Percentiles rank a stretch among this genome's conserved stretches.
These are phyloP conservation scores for Zaprionus capensis DNA, from an alignment of 1,140 invertebrate genomes.

Conservation along the genomic window DNA sequence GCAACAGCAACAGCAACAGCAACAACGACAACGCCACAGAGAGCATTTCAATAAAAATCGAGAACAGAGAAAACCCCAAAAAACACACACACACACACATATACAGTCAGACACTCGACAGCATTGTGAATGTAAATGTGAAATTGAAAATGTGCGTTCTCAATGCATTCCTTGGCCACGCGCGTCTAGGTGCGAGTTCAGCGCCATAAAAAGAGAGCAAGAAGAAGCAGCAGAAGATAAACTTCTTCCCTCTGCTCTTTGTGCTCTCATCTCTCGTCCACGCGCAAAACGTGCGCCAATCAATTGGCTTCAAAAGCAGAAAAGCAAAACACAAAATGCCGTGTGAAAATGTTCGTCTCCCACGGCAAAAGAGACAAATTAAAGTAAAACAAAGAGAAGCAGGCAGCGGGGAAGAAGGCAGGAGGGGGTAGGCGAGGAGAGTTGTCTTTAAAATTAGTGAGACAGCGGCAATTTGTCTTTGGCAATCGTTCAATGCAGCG, in stretches of 20 bases:
- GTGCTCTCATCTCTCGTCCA: constrained; percentile 32
- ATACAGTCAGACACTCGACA: constrained; percentile 11
- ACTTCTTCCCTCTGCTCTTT: constrained; percentile 11
- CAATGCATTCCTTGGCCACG: constrained; percentile 52
- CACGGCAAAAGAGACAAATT: constrained; percentile 74
- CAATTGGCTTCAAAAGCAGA: constrained; percentile 55
- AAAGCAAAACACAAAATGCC: constrained; percentile 40
- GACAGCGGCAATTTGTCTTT: constrained; percentile 80
- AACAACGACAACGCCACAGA: constrained; percentile 26
- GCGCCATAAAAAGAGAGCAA: constrained; percentile 18
- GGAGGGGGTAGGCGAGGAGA: background rate
- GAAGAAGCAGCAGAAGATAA: constrained; percentile 6
- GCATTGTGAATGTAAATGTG: constrained; percentile 54
- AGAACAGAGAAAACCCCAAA: constrained; percentile 10
- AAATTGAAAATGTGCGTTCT: constrained; percentile 35
- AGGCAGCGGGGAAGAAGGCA: constrained; percentile 3
- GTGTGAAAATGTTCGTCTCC: constrained; percentile 75
- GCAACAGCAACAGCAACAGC: constrained; percentile 41
- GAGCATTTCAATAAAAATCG: constrained; percentile 71
- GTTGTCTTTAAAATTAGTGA: constrained; percentile 74
- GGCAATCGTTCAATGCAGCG: constrained; percentile 60
- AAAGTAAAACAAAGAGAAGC: constrained; percentile 49
- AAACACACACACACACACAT: background rate
- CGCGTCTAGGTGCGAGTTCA: constrained; percentile 15
- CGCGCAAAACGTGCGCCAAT: constrained; percentile 81